Conservation (phyloP, 35 echinoderm and acorn worm genomes). For the Ophiothrix spiculata region DNA sequence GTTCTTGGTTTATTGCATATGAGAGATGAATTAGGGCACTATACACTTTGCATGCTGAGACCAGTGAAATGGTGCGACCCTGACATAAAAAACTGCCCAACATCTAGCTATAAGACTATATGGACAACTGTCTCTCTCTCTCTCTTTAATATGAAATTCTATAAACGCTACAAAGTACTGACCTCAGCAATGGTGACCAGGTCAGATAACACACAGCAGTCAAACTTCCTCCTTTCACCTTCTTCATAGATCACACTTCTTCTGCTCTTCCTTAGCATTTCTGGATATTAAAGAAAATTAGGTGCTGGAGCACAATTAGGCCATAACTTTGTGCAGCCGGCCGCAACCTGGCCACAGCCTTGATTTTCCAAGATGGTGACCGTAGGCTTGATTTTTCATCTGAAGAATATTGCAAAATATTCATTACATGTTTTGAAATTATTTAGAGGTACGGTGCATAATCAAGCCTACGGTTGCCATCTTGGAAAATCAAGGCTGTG, state of each 20-base stretch:
- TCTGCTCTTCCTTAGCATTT: conserved; percentile 67
- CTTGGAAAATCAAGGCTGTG: too few relatives aligned
- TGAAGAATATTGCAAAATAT: too few relatives aligned
- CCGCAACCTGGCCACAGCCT: too few relatives aligned
- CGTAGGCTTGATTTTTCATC: too few relatives aligned
- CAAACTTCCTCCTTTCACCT: conserved; percentile 48
- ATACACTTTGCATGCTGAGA: neutral
- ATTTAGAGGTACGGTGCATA: too few relatives aligned
- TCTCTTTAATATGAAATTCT: neutral
- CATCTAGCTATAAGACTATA: neutral
- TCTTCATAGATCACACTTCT: conserved; percentile 61
- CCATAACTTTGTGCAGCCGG: too few relatives aligned
- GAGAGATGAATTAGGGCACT: neutral
- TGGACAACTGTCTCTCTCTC: neutral
- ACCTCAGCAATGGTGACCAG: conserved; percentile 77
- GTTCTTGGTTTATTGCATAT: neutral
- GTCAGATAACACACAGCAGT: conserved; percentile 56
- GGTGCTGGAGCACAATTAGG: too few relatives aligned
- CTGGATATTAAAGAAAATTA: too few relatives aligned
- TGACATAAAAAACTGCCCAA: neutral
- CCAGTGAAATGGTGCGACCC: neutral
- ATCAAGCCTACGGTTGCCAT: too few relatives aligned
- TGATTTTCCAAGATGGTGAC: too few relatives aligned
- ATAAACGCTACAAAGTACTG: neutral
- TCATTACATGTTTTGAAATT: too few relatives aligned